Conservation (phyloP, 2,797 vertebrate species). For the Microchirus variegatus region DNA sequence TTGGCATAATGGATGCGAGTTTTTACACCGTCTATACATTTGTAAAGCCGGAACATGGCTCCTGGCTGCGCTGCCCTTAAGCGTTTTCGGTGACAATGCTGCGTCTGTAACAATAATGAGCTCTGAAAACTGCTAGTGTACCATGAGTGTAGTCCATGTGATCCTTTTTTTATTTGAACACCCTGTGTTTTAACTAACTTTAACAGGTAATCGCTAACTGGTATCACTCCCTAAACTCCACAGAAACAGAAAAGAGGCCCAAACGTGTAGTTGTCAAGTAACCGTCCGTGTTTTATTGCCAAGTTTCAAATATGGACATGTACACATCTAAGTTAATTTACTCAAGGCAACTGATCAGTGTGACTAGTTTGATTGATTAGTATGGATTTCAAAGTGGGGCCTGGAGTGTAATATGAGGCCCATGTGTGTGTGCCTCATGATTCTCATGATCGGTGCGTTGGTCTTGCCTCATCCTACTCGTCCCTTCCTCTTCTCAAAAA, state of each 20-base stretch:
- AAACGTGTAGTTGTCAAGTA: too few relatives aligned
- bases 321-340: slow-evolving; percentile 18
- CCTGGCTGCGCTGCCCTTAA: slow-evolving; percentile 10
- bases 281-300: too few relatives aligned
- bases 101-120: slow-evolving; percentile 20
- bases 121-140: slow-evolving; percentile 9
- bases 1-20: background rate
- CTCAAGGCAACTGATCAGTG: slow-evolving; percentile 61
- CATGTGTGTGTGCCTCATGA: slow-evolving; percentile 52
- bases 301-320: background rate
- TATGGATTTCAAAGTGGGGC: slow-evolving; percentile 44
- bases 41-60: slow-evolving; percentile 17
- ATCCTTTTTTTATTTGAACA: slow-evolving; percentile 14
- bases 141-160: slow-evolving; percentile 2
- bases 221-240: too few relatives aligned
- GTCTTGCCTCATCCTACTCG: slow-evolving; percentile 52
- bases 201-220: background rate
- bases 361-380: slow-evolving; percentile 64
- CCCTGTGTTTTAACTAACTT: background rate
- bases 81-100: slow-evolving; percentile 21
- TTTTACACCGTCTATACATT: slow-evolving; percentile 6
- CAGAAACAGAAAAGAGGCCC: too few relatives aligned
- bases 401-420: slow-evolving; percentile 60
- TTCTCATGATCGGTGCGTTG: slow-evolving; percentile 64
- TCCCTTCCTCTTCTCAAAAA: slow-evolving; percentile 39